A percentile compares a stretch with the other conserved stretches of the same genome.
Conservation (phyloP, 2,888 invertebrate genomes). For the Allophyes oxyacanthae region DNA sequence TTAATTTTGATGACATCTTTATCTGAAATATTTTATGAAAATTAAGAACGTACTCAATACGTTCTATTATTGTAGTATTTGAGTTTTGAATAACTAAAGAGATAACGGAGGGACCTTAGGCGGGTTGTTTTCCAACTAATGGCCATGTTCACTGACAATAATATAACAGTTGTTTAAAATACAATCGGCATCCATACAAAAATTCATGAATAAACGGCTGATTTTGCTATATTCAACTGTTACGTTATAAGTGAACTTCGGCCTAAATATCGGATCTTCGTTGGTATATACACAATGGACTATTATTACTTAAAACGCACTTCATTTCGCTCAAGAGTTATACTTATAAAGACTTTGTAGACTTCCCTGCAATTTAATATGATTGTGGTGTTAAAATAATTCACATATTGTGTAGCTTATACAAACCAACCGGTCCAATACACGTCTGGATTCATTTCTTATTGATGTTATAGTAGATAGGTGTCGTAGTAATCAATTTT, state of each 20-base stretch:
- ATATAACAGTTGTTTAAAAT: no score
- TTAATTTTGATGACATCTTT: not conserved
- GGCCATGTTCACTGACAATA: no score
- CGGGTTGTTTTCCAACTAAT: no score
- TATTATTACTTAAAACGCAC: constrained; percentile 3
- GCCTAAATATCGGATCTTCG: not conserved
- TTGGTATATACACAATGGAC: constrained; percentile 1
- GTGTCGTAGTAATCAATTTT: constrained; percentile 53
- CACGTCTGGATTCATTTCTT: constrained; percentile 42
- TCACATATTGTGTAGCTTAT: constrained; percentile 23
- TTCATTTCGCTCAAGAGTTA: constrained; percentile 38
- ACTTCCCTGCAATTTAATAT: constrained; percentile 17
- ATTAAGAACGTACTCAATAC: constrained; percentile 3
- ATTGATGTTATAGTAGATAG: constrained; percentile 45
- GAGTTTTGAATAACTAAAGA: not conserved
- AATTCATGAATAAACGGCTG: no score
- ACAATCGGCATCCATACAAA: no score
- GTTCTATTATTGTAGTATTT: no score
- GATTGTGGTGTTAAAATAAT: constrained; percentile 15
- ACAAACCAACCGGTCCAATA: constrained; percentile 33
- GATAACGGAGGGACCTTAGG: constrained; percentile 4
- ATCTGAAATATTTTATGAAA: not conserved
- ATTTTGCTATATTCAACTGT: no score
- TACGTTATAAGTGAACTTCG: no score
- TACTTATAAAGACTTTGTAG: constrained; percentile 26